Conservation (phyloP, 2,888 invertebrate species). For the Loripinus fragilis region DNA sequence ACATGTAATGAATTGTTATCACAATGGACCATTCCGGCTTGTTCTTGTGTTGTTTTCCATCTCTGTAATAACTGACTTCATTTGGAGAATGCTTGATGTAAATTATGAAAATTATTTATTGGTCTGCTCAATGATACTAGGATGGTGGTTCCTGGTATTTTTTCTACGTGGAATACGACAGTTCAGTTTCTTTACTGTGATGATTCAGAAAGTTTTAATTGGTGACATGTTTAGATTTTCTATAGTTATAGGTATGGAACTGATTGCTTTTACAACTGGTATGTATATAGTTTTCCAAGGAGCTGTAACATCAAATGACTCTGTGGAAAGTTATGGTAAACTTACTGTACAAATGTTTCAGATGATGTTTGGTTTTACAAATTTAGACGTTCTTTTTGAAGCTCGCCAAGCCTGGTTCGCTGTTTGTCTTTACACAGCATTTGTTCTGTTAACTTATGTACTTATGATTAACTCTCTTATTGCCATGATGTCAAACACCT, state of each 20-base stretch:
- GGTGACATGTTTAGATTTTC: constrained; percentile 62
- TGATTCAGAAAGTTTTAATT: constrained; percentile 60
- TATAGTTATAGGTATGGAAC: constrained; percentile 55
- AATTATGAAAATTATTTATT: constrained; percentile 48
- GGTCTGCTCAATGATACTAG: constrained; percentile 51
- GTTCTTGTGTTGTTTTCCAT: constrained; percentile 48
- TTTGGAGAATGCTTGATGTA: constrained; percentile 35
- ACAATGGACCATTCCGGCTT: constrained; percentile 56
- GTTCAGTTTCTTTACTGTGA: constrained; percentile 62
- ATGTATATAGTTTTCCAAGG: constrained; percentile 57
- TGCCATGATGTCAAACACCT: constrained; percentile 59
- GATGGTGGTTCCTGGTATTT: constrained; percentile 64
- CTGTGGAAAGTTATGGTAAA: constrained; percentile 34
- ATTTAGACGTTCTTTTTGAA: constrained; percentile 51
- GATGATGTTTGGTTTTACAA: constrained; percentile 55
- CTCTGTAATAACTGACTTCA: constrained; percentile 42
- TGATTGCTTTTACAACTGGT: constrained; percentile 57
- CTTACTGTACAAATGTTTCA: constrained; percentile 52
- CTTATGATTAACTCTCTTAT: constrained; percentile 56
- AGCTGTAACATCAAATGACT: constrained; percentile 11
- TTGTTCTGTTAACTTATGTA: constrained; percentile 50
- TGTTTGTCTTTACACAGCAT: constrained; percentile 42
- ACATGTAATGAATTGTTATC: constrained; percentile 57
- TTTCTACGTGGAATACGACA: constrained; percentile 51
- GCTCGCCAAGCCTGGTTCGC: constrained; percentile 52